Percentiles rank a stretch among this genome's conserved stretches.
Conservation (phyloP, 1,140 invertebrate genomes). For the Mercenaria mercenaria region DNA sequence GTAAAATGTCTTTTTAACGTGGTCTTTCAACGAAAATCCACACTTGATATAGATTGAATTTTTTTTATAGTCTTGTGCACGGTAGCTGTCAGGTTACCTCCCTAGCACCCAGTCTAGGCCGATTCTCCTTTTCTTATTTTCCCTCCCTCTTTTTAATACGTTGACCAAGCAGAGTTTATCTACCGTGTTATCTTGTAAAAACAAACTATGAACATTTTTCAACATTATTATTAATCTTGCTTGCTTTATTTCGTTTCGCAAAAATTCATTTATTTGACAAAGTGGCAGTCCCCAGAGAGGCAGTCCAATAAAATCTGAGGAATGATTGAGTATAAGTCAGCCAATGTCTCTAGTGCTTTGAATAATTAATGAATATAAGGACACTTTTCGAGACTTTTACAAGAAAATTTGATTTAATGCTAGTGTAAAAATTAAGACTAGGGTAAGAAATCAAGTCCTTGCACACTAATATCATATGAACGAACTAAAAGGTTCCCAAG, state of each 20-base stretch:
- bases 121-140: too few relatives aligned
- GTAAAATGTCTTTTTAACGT: too few relatives aligned
- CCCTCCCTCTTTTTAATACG: neutral
- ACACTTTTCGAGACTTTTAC: conserved; percentile 25
- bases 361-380: conserved; percentile 36
- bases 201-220: neutral
- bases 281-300: conserved; percentile 1
- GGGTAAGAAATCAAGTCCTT: neutral
- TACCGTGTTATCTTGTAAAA: neutral
- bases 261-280: conserved; percentile 21
- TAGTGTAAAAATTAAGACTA: conserved; percentile 18
- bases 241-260: neutral
- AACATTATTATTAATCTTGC: neutral
- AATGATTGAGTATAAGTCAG: conserved; percentile 49
- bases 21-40: too few relatives aligned
- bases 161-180: neutral
- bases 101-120: too few relatives aligned
- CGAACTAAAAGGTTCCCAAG: neutral
- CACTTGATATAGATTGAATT: too few relatives aligned
- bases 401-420: conserved; percentile 59
- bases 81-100: too few relatives aligned
- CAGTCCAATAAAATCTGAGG: conserved; percentile 44
- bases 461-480: neutral
- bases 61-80: too few relatives aligned
- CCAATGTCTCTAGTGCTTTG: neutral